Percentiles rank a stretch among this genome's conserved stretches.
Conservation (phyloP, 2,113 vertebrate genomes). For the Tragelaphus scriptus region DNA sequence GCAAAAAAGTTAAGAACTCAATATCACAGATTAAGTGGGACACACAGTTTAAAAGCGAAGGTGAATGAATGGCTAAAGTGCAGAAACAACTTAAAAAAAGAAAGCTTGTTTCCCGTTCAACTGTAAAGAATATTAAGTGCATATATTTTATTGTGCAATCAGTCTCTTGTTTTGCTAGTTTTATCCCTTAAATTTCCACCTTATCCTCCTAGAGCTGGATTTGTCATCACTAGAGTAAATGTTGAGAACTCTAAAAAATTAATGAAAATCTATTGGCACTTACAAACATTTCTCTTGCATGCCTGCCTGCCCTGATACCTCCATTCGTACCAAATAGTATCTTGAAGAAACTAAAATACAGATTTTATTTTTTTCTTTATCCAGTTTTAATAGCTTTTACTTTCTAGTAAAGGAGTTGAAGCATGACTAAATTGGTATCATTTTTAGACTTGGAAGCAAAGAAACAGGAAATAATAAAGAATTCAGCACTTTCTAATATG, state of each 20-base stretch:
- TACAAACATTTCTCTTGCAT: not conserved
- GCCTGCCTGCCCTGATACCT: not conserved
- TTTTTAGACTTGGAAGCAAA: slow-evolving; percentile 5
- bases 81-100: not conserved
- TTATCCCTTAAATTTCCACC: not conserved
- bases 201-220: not conserved
- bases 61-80: not conserved
- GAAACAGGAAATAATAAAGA: not conserved
- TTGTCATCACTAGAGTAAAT: not conserved
- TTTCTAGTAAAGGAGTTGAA: not conserved
- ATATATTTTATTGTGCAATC: not conserved
- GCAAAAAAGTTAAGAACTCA: not conserved
- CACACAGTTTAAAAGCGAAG: not conserved
- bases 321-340: not conserved
- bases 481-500: not conserved
- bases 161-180: not conserved
- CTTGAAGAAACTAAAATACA: slow-evolving; percentile 15
- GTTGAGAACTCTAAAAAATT: not conserved
- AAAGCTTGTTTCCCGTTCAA: not conserved
- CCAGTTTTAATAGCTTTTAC: slow-evolving; percentile 18
- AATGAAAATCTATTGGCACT: not conserved
- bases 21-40: not conserved
- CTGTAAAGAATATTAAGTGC: not conserved
- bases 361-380: not conserved
- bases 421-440: not conserved